Evolutionary conservation across 2,888 invertebrate genomes (phyloP).

Genomic region (Andrena camellia): DNA sequence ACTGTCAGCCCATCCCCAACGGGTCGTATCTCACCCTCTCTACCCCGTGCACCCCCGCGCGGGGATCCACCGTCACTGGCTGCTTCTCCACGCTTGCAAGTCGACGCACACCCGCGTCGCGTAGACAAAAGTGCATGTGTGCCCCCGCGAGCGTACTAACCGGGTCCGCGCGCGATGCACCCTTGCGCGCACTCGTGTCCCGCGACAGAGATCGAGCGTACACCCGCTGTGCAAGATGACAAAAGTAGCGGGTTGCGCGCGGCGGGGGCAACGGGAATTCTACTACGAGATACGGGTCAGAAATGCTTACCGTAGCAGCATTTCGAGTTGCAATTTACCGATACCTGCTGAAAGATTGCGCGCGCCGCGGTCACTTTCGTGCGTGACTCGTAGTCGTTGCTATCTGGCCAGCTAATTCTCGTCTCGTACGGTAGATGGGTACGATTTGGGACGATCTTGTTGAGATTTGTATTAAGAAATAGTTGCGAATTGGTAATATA

Average conservation of each 20-base stretch:
- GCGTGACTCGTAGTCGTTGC: conserved; percentile 15
- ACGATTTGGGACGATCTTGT: conserved; percentile 31
- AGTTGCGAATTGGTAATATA: background rate
- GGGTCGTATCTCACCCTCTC: conserved; percentile 62
- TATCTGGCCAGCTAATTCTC: background rate
- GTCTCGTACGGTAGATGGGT: conserved; percentile 21
- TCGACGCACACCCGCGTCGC: conserved; percentile 27
- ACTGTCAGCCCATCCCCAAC: conserved; percentile 75
- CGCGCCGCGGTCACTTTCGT: conserved; percentile 5
- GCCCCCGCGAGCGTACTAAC: conserved; percentile 40
- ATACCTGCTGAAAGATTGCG: conserved; percentile 70
- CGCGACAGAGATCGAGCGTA: conserved; percentile 44
- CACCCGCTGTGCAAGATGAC: conserved; percentile 54
- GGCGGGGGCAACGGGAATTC: conserved; percentile 76
- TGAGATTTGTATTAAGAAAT: conserved; percentile 47
- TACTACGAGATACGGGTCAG: conserved; percentile 79
- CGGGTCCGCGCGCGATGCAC: conserved; percentile 70
- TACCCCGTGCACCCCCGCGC: background rate
- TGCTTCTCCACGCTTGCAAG: conserved; percentile 22
- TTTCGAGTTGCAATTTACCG: conserved; percentile 81
- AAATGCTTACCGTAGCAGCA: conserved; percentile 82
- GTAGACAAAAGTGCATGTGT: conserved; percentile 55
- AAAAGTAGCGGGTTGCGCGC: conserved; percentile 52
- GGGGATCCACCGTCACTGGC: conserved; percentile 24
- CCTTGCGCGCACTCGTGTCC: conserved; percentile 59